A percentile compares a stretch with the other conserved stretches of the same genome.
Evolutionary conservation across 2,888 invertebrate genomes (phyloP).

Genomic region (Cartodere bifasciata): DNA sequence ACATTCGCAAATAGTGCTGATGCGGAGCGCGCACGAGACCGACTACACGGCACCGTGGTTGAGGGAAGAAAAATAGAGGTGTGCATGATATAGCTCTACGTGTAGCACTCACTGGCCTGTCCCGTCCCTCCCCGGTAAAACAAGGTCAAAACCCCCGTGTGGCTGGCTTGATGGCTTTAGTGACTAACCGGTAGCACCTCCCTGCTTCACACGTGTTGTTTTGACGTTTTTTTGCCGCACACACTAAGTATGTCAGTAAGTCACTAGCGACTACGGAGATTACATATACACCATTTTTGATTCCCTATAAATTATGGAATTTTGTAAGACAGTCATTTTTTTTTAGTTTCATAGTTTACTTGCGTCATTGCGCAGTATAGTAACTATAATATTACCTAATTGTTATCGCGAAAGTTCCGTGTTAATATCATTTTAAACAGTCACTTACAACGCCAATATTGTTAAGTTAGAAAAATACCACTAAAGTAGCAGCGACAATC

Average conservation of each 20-base stretch:
- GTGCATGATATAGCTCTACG: slow-evolving; percentile 68
- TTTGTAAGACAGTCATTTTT: too few relatives aligned
- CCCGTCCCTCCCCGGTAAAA: slow-evolving; percentile 38
- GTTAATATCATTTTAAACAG: too few relatives aligned
- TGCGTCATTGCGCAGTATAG: too few relatives aligned
- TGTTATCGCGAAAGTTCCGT: too few relatives aligned
- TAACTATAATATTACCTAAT: too few relatives aligned
- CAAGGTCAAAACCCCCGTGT: slow-evolving; percentile 38
- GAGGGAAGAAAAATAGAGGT: slow-evolving; percentile 99
- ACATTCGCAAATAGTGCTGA: slow-evolving; percentile 99
- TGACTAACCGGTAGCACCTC: slow-evolving; percentile 37
- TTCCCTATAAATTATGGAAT: too few relatives aligned
- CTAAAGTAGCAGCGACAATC: too few relatives aligned
- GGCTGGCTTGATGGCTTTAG: slow-evolving; percentile 38
- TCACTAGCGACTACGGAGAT: too few relatives aligned
- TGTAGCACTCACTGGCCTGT: slow-evolving; percentile 47
- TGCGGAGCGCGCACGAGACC: slow-evolving; percentile 99
- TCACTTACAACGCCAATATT: too few relatives aligned
- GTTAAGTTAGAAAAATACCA: too few relatives aligned
- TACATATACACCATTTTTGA: too few relatives aligned
- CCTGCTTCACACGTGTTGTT: slow-evolving; percentile 37
- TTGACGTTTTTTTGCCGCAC: slow-evolving; percentile 39
- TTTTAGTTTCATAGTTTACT: too few relatives aligned
- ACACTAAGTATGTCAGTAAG: slow-evolving; percentile 27
- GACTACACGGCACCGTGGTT: slow-evolving; percentile 99